phyloP scores from a whole-genome alignment of 1,140 invertebrate species.

The Psix sp. region DNA sequence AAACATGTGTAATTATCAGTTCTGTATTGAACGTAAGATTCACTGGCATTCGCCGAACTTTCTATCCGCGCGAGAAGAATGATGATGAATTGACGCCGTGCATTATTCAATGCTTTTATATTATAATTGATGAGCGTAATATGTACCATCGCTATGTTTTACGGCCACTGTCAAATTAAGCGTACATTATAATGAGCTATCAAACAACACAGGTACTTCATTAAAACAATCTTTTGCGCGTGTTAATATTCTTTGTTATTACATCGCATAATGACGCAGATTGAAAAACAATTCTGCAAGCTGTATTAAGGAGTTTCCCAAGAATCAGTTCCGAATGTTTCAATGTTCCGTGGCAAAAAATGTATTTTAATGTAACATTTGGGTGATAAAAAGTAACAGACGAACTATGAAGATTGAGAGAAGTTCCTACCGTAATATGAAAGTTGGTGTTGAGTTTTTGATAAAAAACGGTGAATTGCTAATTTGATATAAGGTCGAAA shows the following conservation, averaged over 20 bases:
- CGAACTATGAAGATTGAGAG: no score
- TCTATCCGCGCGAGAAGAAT: conserved; percentile 37
- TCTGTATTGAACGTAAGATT: conserved; percentile 26
- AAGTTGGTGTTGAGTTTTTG: no score
- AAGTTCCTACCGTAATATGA: no score
- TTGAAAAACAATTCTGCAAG: conserved; percentile 20
- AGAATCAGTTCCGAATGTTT: background rate
- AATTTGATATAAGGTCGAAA: no score
- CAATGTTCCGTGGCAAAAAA: no score
- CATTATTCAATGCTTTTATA: conserved; percentile 43
- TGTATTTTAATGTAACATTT: no score
- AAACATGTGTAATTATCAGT: conserved; percentile 51
- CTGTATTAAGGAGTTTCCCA: background rate
- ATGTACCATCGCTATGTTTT: conserved; percentile 15
- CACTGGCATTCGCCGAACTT: conserved; percentile 40
- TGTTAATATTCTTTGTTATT: conserved; percentile 24
- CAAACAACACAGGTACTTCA: conserved; percentile 13
- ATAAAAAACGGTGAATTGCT: no score
- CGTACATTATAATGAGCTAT: conserved; percentile 34
- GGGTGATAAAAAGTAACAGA: no score
- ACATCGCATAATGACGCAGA: conserved; percentile 1
- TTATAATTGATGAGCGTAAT: conserved; percentile 51
- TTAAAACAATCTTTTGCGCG: conserved; percentile 16
- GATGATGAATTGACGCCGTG: conserved; percentile 43
- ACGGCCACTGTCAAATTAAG: conserved; percentile 34